Conservation (phyloP, 2,797 vertebrate genomes). For the Smutsia temminckii region DNA sequence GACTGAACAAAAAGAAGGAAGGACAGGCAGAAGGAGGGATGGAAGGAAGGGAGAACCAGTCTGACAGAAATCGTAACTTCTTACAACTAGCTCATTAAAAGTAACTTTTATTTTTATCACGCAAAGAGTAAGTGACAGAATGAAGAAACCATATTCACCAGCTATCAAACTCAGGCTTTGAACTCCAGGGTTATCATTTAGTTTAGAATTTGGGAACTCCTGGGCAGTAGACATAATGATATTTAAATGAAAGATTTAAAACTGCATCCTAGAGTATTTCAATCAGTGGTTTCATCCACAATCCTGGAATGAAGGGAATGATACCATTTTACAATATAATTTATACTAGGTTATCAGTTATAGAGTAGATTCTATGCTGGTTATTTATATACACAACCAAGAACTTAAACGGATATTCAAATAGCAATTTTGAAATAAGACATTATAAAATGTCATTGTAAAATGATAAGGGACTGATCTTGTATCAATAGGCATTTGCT, state of each 20-base stretch:
- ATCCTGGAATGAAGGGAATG: not conserved
- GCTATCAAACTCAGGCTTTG: not conserved
- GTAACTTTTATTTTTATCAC: not conserved
- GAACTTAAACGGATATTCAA: not conserved
- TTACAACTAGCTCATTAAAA: not conserved
- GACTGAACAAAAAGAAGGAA: not conserved
- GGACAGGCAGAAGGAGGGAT: fast-evolving
- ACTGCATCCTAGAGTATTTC: not conserved
- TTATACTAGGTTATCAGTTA: not conserved
- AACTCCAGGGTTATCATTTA: not conserved
- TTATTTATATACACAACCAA: not conserved
- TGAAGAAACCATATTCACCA: not conserved
- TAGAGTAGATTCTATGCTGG: not conserved
- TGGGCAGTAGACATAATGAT: not conserved
- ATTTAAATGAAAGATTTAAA: not conserved
- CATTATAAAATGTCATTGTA: not conserved
- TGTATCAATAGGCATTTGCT: not conserved
- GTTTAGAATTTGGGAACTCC: not conserved
- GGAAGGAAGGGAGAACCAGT: fast-evolving
- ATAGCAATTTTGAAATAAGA: not conserved
- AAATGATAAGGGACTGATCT: not conserved
- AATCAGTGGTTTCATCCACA: not conserved
- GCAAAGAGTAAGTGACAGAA: not conserved
- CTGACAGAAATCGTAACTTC: not conserved
- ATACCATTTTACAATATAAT: not conserved